These are phyloP conservation scores for Cryptosula pallasiana DNA, from an alignment of 2,888 invertebrate genomes.

Conservation along the genomic window DNA sequence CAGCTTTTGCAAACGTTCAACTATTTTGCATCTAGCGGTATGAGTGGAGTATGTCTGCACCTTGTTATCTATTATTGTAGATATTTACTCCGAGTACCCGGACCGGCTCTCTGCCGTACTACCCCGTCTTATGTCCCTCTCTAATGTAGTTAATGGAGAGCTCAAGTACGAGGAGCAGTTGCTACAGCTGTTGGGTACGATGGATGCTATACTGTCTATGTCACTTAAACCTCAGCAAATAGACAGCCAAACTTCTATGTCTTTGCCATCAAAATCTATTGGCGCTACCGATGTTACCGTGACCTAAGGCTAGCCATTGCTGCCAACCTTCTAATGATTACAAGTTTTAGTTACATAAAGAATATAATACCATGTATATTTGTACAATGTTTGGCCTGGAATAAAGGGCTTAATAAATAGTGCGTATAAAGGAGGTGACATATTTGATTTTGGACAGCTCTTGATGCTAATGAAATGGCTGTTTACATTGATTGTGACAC, in stretches of 20 bases:
- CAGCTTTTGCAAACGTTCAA: no score
- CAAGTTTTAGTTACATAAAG: no score
- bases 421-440: not conserved
- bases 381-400: not conserved
- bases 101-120: not conserved
- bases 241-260: not conserved
- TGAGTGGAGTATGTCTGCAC: no score
- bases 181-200: slow-evolving; percentile 10
- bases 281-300: not conserved
- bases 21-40: no score
- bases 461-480: not conserved
- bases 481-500: not conserved
- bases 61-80: no score
- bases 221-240: not conserved
- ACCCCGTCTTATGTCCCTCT: not conserved
- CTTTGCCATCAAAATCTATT: not conserved
- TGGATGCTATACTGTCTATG: slow-evolving; percentile 17
- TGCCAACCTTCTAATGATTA: not conserved
- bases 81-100: not conserved
- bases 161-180: slow-evolving; percentile 16
- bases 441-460: not conserved
- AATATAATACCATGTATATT: not conserved
- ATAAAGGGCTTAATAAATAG: not conserved
- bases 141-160: not conserved
- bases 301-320: not conserved